Evolutionary conservation across 2,888 invertebrate genomes (phyloP), one percentile per base, ranked within the genome.

Genomic region (Euplexia lucipara): DNA sequence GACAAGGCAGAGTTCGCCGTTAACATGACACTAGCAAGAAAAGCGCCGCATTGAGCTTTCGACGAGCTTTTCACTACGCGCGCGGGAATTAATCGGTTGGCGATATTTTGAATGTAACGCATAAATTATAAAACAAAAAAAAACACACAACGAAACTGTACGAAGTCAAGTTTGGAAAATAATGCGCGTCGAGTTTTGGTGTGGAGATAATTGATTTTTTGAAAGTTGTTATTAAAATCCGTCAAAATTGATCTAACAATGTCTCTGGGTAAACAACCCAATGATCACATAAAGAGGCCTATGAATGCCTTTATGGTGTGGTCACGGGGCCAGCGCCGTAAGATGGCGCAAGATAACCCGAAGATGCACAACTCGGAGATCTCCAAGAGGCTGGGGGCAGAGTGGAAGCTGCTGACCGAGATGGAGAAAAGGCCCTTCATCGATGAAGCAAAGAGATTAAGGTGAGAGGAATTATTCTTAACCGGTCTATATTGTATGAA

Each of bases 271-370:
- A 95, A 95, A 79, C 94, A 90, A 62, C 91, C 91, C 18, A 88
- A 96, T 80, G 97, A 97, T 89, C 98, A 98, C 90, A 98, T 99
- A 82, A 99, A 99, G 91, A 96, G 98, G 79, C 98, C 98, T 1
- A 98, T 98, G 98, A 98, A 98, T 90, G 98, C 98, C 4, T 98
- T 98, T 91, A 98, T 98, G 98, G 98, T 98, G 75, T 98, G 98
- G 98, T 98, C 98, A 1, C 94, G 98, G 35, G 98, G 98, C 7
- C 98, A 98, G 90, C 91, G 98, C 66, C 95, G 98, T 78, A 98
- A 98, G 94, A 98, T 98, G 97, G 98, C 98, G 0, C 98, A 98
- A 88, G 98, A 98, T 84, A 98, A 98, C 90, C 98, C 98, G 0
- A 98, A 98, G 92, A 98, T 98, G 98, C 98, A 98, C 94, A 98